Conservation (phyloP, 1,140 invertebrate species). For the Oryctes rhinoceros region DNA sequence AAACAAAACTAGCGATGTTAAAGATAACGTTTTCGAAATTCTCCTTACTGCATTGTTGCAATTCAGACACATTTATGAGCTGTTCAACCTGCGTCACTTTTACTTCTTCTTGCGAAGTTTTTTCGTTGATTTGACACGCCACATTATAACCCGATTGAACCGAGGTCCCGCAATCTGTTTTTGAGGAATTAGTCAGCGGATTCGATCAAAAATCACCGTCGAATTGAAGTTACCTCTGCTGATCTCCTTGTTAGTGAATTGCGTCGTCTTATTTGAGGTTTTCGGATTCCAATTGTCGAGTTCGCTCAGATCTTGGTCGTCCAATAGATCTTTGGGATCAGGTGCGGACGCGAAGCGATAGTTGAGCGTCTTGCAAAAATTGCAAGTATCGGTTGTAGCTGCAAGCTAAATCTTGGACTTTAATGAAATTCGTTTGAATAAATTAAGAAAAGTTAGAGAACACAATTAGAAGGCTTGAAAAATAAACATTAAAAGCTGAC, state of each 20-base stretch:
- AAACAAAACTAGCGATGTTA: no score
- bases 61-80: no score
- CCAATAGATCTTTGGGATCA: background rate
- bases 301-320: constrained; percentile 25
- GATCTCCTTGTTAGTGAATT: background rate
- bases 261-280: background rate
- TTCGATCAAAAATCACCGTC: background rate
- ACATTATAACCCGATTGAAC: background rate
- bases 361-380: background rate
- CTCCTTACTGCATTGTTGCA: no score
- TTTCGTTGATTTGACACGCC: no score
- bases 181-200: background rate
- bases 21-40: no score
- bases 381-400: background rate
- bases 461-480: no score
- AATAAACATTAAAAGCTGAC: background rate
- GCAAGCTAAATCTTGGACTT: background rate
- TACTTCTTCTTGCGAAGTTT: no score
- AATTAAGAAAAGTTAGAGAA: no score
- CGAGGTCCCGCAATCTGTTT: background rate
- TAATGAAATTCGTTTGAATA: background rate
- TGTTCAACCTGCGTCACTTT: no score
- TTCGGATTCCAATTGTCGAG: constrained; percentile 3
- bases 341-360: background rate
- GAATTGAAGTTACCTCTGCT: background rate